Conservation (phyloP, 2,888 invertebrate species). For the Euzetes globulus region DNA sequence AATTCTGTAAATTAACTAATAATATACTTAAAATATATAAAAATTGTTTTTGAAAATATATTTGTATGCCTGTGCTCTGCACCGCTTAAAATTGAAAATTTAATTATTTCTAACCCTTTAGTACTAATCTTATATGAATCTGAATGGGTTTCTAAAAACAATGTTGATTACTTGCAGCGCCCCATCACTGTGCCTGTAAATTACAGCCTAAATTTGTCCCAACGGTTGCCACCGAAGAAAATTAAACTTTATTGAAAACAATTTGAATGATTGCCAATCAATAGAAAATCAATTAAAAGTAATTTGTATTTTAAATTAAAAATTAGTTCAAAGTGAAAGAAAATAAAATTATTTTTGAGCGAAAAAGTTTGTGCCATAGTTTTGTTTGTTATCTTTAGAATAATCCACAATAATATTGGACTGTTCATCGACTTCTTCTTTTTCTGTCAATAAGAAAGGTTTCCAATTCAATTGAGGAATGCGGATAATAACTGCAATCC, state of each 20-base stretch:
- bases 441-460: slow-evolving; percentile 31
- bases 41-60: too few relatives aligned
- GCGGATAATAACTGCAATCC: slow-evolving; percentile 33
- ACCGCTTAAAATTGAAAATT: too few relatives aligned
- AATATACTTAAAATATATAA: too few relatives aligned
- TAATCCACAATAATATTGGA: not conserved
- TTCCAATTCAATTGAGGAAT: slow-evolving; percentile 35
- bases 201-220: slow-evolving; percentile 37
- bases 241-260: not conserved
- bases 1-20: too few relatives aligned
- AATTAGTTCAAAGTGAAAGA: not conserved
- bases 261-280: not conserved
- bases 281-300: not conserved
- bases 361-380: not conserved
- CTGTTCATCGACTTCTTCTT: slow-evolving; percentile 25
- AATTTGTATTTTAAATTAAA: not conserved
- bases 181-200: slow-evolving; percentile 45
- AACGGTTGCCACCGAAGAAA: slow-evolving; percentile 4
- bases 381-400: not conserved
- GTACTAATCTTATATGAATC: too few relatives aligned
- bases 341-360: slow-evolving; percentile 6
- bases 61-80: too few relatives aligned
- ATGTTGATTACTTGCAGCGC: too few relatives aligned
- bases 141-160: too few relatives aligned
- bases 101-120: too few relatives aligned